Percentiles rank a stretch among this genome's conserved stretches.
Evolutionary conservation across 2,113 vertebrate species (phyloP).

Genomic region (Haemorhous mexicanus): DNA sequence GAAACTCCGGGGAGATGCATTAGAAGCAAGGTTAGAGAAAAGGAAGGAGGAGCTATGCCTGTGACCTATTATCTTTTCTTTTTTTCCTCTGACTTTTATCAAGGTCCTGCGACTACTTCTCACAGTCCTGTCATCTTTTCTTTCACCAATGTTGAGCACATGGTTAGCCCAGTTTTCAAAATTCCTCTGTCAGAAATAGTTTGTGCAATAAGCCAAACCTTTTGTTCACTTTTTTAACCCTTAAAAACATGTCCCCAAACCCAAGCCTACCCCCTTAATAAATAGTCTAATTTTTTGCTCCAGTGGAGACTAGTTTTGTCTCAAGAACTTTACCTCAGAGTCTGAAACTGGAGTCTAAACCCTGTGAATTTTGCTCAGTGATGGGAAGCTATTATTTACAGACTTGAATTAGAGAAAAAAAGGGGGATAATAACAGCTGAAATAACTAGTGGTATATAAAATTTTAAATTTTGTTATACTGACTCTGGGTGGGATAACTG

Average conservation of each 20-base stretch:
- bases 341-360: neutral
- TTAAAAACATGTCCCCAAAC: neutral
- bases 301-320: neutral
- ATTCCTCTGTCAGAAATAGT: neutral
- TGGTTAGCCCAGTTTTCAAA: neutral
- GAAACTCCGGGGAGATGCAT: neutral
- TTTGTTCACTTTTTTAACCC: neutral
- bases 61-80: neutral
- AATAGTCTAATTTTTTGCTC: neutral
- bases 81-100: neutral
- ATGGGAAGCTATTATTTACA: neutral
- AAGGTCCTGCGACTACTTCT: neutral
- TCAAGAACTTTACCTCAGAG: neutral
- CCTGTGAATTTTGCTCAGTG: neutral
- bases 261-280: neutral
- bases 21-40: neutral
- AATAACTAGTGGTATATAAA: neutral
- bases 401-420: neutral
- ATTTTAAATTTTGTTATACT: neutral
- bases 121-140: neutral
- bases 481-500: neutral
- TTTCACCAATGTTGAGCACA: neutral
- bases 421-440: neutral
- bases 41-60: neutral
- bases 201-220: neutral